These are phyloP conservation scores for Parazoanthus swiftii DNA, from an alignment of 92 coral and sea anemone genomes.

Conservation along the genomic window DNA sequence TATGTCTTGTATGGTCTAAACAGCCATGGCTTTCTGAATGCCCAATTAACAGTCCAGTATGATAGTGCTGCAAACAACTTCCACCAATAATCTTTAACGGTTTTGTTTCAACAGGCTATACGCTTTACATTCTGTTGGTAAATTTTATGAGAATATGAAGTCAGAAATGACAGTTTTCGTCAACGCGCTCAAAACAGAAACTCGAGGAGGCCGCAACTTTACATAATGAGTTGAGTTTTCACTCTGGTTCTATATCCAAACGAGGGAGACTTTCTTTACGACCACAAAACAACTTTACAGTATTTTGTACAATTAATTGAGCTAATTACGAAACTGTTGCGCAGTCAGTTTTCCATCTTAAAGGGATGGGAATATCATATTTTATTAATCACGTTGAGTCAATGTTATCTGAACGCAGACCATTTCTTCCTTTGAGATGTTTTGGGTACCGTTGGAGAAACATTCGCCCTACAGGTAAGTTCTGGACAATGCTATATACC, in stretches of 20 bases:
- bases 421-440: slow-evolving; percentile 27
- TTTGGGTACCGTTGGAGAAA: slow-evolving; percentile 17
- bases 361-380: background rate
- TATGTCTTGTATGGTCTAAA: background rate
- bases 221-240: background rate
- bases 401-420: background rate
- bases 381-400: background rate
- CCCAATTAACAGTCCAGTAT: background rate
- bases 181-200: slow-evolving; percentile 33
- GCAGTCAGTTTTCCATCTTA: background rate
- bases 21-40: background rate
- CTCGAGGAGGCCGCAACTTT: background rate
- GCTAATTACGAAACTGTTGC: background rate
- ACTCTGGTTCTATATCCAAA: background rate
- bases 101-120: background rate
- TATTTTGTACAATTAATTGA: background rate
- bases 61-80: background rate
- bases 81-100: background rate
- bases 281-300: background rate
- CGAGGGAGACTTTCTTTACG: background rate
- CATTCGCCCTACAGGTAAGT: slow-evolving; percentile 33
- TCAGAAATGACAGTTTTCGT: slow-evolving; percentile 41
- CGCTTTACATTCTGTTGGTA: slow-evolving; percentile 6
- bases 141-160: slow-evolving; percentile 27
- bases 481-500: background rate